These are phyloP conservation scores for Lithophane ornitopus DNA, from an alignment of 2,888 invertebrate genomes.

Conservation along the genomic window DNA sequence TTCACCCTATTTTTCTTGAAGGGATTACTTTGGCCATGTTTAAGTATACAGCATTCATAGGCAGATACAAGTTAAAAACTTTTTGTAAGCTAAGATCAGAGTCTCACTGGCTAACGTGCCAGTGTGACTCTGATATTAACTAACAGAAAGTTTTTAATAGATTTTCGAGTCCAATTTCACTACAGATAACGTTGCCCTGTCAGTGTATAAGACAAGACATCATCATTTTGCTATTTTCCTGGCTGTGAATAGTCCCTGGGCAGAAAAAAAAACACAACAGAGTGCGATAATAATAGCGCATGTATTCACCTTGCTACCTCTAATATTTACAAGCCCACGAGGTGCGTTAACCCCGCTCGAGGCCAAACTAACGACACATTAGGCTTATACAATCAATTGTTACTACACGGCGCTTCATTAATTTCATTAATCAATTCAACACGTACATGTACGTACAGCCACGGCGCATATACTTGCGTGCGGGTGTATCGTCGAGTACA, in stretches of 20 bases:
- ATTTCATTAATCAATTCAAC: constrained; percentile 61
- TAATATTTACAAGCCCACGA: constrained; percentile 24
- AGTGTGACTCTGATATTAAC: neutral
- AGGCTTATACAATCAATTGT: constrained; percentile 58
- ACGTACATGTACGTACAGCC: constrained; percentile 32
- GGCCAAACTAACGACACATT: constrained; percentile 57
- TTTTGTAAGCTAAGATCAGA: too few species aligned
- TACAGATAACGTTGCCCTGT: neutral
- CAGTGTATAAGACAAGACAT: neutral
- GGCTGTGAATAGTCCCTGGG: neutral
- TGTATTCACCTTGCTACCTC: constrained; percentile 14
- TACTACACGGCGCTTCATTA: constrained; percentile 56
- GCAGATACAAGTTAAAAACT: neutral
- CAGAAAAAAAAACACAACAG: neutral
- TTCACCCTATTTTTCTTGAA: neutral
- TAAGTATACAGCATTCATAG: neutral
- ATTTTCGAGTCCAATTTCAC: neutral
- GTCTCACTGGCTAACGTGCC: too few species aligned
- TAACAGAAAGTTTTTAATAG: neutral
- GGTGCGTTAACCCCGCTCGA: constrained; percentile 37
- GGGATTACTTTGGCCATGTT: neutral
- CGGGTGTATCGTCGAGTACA: constrained; percentile 58
- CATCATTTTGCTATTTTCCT: neutral
- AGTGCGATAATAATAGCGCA: neutral
- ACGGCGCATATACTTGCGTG: constrained; percentile 38